phyloP scores from a whole-genome alignment of 2,113 vertebrate species.

The Chloropsis hardwickii region DNA sequence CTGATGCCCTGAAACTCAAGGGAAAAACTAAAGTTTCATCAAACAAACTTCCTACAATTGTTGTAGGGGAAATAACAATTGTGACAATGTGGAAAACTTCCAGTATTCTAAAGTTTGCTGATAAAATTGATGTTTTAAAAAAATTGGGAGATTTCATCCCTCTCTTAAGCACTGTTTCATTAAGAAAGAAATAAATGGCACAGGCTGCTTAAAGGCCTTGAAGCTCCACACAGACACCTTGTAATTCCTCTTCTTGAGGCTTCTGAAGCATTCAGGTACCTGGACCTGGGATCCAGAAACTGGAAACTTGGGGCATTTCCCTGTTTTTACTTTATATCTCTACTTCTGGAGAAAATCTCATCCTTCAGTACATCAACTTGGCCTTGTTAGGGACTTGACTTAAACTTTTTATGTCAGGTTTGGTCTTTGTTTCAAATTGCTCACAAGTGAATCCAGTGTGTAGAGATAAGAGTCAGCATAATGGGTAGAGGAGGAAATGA shows the following conservation, averaged over 20 bases:
- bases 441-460: neutral
- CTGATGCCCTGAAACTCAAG: neutral
- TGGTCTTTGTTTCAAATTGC: neutral
- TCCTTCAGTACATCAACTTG: neutral
- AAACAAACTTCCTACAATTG: neutral
- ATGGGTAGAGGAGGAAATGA: neutral
- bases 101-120: neutral
- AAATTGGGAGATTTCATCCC: neutral
- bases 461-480: neutral
- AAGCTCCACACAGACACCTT: neutral
- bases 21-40: neutral
- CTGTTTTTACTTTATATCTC: neutral
- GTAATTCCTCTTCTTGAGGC: accelerated
- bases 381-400: neutral
- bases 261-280: neutral
- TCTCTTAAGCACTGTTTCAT: neutral
- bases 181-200: neutral
- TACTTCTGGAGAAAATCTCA: neutral
- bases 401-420: neutral
- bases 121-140: neutral
- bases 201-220: neutral
- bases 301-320: neutral
- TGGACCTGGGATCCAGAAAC: neutral
- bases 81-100: neutral
- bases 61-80: neutral